Conservation (phyloP, 2,113 vertebrate genomes). For the Talpa occidentalis region DNA sequence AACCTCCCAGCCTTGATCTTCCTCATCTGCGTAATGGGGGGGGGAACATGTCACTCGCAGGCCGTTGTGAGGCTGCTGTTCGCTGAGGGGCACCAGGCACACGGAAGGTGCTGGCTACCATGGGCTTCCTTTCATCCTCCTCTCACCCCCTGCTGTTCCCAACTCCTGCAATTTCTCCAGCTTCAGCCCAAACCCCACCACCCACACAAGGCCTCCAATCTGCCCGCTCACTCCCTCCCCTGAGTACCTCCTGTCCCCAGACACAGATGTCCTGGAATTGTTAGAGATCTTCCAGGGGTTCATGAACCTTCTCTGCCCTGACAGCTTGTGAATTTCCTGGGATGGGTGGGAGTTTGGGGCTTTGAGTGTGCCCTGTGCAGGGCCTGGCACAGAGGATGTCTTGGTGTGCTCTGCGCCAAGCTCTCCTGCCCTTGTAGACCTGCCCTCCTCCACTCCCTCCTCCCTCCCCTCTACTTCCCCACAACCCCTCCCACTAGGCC, state of each 20-base stretch:
- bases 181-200: neutral
- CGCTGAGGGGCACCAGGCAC: neutral
- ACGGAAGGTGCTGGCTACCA: neutral
- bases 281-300: neutral
- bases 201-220: neutral
- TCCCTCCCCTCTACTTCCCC: neutral
- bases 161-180: neutral
- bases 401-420: neutral
- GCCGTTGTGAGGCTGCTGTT: neutral
- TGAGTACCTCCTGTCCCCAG: neutral
- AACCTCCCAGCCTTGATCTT: neutral
- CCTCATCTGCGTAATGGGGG: neutral
- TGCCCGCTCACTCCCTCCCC: neutral
- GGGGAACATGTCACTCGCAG: conserved; percentile 14
- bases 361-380: neutral
- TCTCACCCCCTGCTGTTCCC: neutral
- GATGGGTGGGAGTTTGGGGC: neutral
- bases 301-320: neutral
- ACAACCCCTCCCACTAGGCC: neutral
- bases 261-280: neutral
- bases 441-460: neutral
- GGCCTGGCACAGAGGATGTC: neutral
- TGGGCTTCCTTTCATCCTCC: neutral
- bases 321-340: neutral
- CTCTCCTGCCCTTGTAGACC: neutral